Evolutionary conservation across 2,888 invertebrate species (phyloP).

Genomic region (Standfussiana lucernea): DNA sequence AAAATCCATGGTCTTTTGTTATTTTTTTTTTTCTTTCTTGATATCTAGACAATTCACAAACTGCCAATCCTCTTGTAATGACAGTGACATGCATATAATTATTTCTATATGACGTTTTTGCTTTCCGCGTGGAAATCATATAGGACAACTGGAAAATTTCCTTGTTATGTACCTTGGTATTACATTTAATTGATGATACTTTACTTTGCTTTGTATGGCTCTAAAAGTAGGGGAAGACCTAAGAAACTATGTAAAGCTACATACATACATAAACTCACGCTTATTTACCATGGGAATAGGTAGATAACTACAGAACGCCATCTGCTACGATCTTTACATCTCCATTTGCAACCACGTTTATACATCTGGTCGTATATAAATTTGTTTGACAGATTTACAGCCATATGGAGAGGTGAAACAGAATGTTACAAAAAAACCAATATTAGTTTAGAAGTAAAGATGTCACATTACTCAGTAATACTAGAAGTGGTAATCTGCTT

Average conservation of each 20-base stretch:
- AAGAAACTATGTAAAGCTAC: too few relatives aligned
- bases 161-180: conserved; percentile 19
- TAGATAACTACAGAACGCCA: too few relatives aligned
- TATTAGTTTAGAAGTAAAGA: not conserved
- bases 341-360: too few relatives aligned
- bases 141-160: conserved; percentile 46
- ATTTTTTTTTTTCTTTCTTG: not conserved
- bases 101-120: conserved; percentile 26
- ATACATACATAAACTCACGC: too few relatives aligned
- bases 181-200: conserved; percentile 17
- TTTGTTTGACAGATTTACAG: too few relatives aligned
- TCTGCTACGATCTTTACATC: too few relatives aligned
- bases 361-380: too few relatives aligned
- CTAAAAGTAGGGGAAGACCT: not conserved
- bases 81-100: conserved; percentile 39
- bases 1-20: too few relatives aligned
- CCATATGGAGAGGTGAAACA: too few relatives aligned
- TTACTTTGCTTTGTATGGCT: not conserved
- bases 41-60: conserved; percentile 7
- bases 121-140: conserved; percentile 48
- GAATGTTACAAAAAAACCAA: not conserved
- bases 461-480: not conserved
- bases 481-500: not conserved
- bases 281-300: too few relatives aligned
- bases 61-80: not conserved